Percentiles rank a stretch among this genome's conserved stretches.
Evolutionary conservation across 2,888 invertebrate species (phyloP).

Genomic region (Lochmaea capreae): DNA sequence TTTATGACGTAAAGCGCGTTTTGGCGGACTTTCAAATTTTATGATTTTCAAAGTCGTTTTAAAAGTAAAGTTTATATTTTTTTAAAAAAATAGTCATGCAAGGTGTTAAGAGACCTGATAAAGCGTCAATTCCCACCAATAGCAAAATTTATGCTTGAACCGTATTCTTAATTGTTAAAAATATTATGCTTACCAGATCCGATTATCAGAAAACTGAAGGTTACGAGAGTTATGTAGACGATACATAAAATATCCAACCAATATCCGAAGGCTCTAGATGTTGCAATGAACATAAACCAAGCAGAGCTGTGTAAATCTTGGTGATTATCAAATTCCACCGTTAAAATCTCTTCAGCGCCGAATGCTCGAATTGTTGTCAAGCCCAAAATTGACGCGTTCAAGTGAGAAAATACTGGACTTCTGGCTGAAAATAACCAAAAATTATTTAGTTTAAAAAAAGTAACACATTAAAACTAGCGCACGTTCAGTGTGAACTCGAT

Average conservation of each 20-base stretch:
- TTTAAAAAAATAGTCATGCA: too few relatives aligned
- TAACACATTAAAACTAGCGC: too few relatives aligned
- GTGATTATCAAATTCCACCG: slow-evolving; percentile 83
- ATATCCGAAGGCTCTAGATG: slow-evolving; percentile 93
- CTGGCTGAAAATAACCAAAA: slow-evolving; percentile 72
- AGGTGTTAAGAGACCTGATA: too few relatives aligned
- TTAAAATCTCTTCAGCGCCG: slow-evolving; percentile 81
- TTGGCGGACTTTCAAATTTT: too few relatives aligned
- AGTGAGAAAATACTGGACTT: slow-evolving; percentile 95
- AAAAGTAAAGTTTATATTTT: too few relatives aligned
- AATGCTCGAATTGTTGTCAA: slow-evolving; percentile 92
- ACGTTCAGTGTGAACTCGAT: too few relatives aligned
- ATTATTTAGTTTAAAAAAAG: not conserved
- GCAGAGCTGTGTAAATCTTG: slow-evolving; percentile 91
- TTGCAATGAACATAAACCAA: slow-evolving; percentile 90
- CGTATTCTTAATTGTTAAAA: slow-evolving; percentile 19
- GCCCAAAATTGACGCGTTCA: slow-evolving; percentile 90
- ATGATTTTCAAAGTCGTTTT: too few relatives aligned
- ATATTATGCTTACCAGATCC: slow-evolving; percentile 66
- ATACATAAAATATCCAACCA: slow-evolving; percentile 92
- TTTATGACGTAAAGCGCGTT: too few relatives aligned
- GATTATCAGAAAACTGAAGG: slow-evolving; percentile 84
- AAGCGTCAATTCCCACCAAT: too few relatives aligned
- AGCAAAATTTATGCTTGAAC: too few relatives aligned
- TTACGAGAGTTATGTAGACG: slow-evolving; percentile 86